Conservation (phyloP, 2,888 invertebrate species). For the Andrena dorsata region DNA sequence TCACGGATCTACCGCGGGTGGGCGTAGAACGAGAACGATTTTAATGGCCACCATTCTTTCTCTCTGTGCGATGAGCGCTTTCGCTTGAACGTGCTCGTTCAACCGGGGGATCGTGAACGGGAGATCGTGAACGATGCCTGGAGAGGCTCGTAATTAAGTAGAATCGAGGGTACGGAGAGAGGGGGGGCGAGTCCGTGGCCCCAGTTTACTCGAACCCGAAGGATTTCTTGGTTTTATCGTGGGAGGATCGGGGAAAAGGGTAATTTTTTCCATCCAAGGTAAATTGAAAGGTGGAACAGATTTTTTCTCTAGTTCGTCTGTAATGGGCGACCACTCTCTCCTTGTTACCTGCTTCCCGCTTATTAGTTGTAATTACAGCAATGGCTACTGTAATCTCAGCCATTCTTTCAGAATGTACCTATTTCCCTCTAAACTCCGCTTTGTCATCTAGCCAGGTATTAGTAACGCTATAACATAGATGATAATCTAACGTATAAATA, state of each 20-base stretch:
- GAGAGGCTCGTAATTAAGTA: constrained; percentile 43
- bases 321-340: not conserved
- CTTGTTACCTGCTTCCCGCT: not conserved
- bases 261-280: constrained; percentile 6
- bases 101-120: constrained; percentile 29
- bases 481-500: too few relatives aligned
- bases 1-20: not conserved
- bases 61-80: constrained; percentile 24
- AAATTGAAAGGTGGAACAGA: constrained; percentile 3
- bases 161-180: constrained; percentile 25
- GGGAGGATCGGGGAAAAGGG: constrained; percentile 4
- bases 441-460: too few relatives aligned
- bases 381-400: constrained; percentile 1
- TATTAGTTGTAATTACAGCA: constrained; percentile 5
- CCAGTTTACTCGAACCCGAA: constrained; percentile 12
- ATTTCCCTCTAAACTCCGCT: too few relatives aligned
- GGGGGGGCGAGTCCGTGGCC: constrained; percentile 19
- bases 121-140: constrained; percentile 33
- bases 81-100: constrained; percentile 20
- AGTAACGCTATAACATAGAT: too few relatives aligned
- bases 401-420: too few relatives aligned
- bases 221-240: constrained; percentile 16
- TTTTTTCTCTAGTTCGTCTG: not conserved
- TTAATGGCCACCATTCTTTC: constrained; percentile 21
- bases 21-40: constrained; percentile 22